phyloP scores from a whole-genome alignment of 2,888 invertebrate genomes.

The Polyommatus icarus region DNA sequence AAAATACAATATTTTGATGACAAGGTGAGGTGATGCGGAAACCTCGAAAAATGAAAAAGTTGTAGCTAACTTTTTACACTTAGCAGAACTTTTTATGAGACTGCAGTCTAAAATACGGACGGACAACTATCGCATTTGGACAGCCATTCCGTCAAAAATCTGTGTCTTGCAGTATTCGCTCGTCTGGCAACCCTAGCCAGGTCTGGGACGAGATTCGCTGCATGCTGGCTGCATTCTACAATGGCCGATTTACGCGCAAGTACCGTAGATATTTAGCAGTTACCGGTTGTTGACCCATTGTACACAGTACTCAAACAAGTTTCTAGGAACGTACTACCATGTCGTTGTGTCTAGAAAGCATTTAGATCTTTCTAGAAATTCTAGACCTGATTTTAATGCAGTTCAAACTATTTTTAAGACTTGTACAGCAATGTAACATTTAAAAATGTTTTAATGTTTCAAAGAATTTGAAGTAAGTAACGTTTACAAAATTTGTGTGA shows the following conservation, averaged over 20 bases:
- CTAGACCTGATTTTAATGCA: neutral
- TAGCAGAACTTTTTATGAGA: no score
- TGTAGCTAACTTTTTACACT: no score
- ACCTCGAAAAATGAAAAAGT: neutral
- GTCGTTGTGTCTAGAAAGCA: slow-evolving; percentile 9
- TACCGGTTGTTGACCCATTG: slow-evolving; percentile 47
- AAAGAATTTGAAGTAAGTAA: neutral
- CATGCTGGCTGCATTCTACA: slow-evolving; percentile 28
- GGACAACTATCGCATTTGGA: neutral
- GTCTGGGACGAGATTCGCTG: neutral
- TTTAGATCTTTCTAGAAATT: slow-evolving; percentile 22
- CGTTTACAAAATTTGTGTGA: neutral
- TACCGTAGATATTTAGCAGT: slow-evolving; percentile 42
- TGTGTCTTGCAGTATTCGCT: neutral
- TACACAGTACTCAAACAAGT: slow-evolving; percentile 64
- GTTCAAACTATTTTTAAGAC: neutral
- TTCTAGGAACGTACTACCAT: slow-evolving; percentile 60
- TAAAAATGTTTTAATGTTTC: neutral
- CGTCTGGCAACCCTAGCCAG: neutral
- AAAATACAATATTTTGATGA: neutral
- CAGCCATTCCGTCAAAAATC: neutral
- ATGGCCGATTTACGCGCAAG: slow-evolving; percentile 36
- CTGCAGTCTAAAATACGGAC: neutral
- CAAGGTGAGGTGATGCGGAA: neutral
- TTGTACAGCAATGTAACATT: neutral